Conservation (phyloP, 2,113 vertebrate genomes). For the Aramus guarauna region DNA sequence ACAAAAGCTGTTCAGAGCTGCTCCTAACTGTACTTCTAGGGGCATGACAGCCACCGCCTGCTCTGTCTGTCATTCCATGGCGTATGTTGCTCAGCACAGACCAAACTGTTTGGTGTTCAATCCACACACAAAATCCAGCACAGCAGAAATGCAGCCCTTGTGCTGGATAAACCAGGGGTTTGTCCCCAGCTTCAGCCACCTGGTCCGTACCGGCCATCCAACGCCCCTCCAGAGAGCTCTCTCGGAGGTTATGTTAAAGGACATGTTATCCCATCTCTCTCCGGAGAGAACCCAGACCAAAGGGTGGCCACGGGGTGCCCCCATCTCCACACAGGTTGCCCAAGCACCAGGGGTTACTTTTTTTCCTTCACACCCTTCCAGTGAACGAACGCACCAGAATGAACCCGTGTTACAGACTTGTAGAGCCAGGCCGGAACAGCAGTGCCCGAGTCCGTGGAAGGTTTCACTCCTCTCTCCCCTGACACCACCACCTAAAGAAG, state of each 20-base stretch:
- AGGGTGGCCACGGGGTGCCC: rapidly evolving
- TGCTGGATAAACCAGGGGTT: neutral
- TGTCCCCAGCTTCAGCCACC: neutral
- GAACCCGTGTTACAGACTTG: neutral
- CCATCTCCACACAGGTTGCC: rapidly evolving
- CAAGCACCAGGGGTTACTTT: neutral
- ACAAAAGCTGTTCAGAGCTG: neutral
- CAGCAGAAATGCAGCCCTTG: neutral
- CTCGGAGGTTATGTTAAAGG: neutral
- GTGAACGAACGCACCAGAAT: neutral
- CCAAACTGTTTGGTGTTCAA: rapidly evolving
- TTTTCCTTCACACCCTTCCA: no score
- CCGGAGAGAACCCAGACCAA: neutral
- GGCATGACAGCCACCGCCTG: neutral
- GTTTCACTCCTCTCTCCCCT: neutral
- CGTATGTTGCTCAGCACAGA: neutral
- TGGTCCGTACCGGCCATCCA: neutral
- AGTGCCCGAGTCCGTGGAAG: rapidly evolving
- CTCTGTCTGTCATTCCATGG: rapidly evolving
- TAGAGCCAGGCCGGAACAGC: neutral
- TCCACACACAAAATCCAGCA: neutral
- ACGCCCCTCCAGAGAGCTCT: neutral
- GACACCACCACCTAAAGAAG: neutral
- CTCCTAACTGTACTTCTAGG: neutral
- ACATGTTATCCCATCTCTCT: neutral